Percentiles rank a stretch among this genome's conserved stretches.
phyloP scores from a whole-genome alignment of 2,888 invertebrate species.

The Amiota mariae region DNA sequence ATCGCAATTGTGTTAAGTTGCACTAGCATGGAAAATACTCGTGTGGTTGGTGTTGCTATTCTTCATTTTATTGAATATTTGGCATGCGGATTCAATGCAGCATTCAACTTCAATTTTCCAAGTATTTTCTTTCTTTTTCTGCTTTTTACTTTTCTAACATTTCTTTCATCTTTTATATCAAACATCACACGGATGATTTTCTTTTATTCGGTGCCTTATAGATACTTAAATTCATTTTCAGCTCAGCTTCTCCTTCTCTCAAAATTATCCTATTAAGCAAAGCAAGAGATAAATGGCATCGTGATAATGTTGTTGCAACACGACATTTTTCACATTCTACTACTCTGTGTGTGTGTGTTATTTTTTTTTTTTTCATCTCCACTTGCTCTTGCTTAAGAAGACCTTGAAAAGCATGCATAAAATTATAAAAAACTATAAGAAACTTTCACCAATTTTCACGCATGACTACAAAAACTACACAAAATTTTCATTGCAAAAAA shows the following conservation, averaged over 20 bases:
- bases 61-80: slow-evolving; percentile 24
- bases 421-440: slow-evolving; percentile 27
- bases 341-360: too few species aligned
- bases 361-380: neutral
- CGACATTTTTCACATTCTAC: neutral
- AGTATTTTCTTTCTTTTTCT: neutral
- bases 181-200: too few species aligned
- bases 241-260: too few species aligned
- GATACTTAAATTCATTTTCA: too few species aligned
- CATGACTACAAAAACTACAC: slow-evolving; percentile 21
- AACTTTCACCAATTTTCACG: slow-evolving; percentile 57
- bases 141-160: neutral
- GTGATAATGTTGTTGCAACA: neutral
- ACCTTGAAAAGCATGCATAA: slow-evolving; percentile 61
- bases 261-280: too few species aligned
- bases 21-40: neutral
- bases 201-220: too few species aligned
- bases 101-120: neutral
- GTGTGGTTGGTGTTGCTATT: slow-evolving; percentile 13
- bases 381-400: slow-evolving; percentile 42
- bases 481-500: slow-evolving; percentile 6
- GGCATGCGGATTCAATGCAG: slow-evolving; percentile 32
- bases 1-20: slow-evolving; percentile 8
- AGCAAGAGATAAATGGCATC: too few species aligned
- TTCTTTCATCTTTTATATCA: neutral